Evolutionary conservation across 2,888 invertebrate species (phyloP).

Genomic region (Lissocephala sabroskyi): DNA sequence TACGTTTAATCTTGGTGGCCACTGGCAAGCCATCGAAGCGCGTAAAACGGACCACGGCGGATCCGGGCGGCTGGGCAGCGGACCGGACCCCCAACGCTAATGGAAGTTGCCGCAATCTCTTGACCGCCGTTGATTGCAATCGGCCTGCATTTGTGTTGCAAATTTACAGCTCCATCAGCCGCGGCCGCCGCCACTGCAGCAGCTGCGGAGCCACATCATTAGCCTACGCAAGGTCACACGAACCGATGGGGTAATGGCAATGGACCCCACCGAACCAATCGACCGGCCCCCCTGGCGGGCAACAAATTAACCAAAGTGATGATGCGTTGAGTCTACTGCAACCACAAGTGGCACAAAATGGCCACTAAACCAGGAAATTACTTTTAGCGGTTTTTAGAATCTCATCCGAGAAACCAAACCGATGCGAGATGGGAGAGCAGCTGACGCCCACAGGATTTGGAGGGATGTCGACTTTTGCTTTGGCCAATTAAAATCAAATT

Average conservation of each 20-base stretch:
- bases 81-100: constrained; percentile 12
- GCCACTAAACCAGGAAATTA: constrained; percentile 46
- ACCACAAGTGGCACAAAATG: constrained; percentile 28
- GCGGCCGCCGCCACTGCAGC: too few species aligned
- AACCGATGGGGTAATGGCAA: constrained; percentile 32
- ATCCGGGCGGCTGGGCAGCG: constrained; percentile 38
- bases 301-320: constrained; percentile 60
- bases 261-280: constrained; percentile 8
- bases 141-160: constrained; percentile 56
- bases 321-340: constrained; percentile 49
- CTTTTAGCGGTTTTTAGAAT: constrained; percentile 48
- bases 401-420: too few species aligned
- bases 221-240: constrained; percentile 30
- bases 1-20: constrained; percentile 49
- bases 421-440: too few species aligned
- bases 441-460: constrained; percentile 30
- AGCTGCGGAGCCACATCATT: constrained; percentile 44
- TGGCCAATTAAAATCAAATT: constrained; percentile 61
- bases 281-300: constrained; percentile 11
- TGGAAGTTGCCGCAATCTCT: constrained; percentile 13
- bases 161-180: constrained; percentile 60
- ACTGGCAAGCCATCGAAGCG: constrained; percentile 51
- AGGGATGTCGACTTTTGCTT: constrained; percentile 31
- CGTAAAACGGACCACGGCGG: constrained; percentile 46
- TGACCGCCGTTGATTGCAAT: constrained; percentile 49